phyloP scores from a whole-genome alignment of 2,888 invertebrate species.

The Glyphotaelius pellucidus region DNA sequence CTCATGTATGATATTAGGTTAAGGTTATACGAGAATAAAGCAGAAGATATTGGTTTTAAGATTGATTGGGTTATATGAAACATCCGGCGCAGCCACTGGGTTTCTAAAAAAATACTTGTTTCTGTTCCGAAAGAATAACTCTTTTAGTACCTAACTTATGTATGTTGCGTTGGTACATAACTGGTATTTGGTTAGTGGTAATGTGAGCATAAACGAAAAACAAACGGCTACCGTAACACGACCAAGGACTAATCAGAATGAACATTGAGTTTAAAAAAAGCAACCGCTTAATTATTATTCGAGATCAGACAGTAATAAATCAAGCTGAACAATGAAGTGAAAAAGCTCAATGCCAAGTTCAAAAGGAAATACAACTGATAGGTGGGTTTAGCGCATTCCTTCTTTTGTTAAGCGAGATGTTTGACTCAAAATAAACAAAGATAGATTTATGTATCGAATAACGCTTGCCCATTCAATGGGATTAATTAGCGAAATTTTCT shows the following conservation, averaged over 20 bases:
- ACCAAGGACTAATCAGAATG: not conserved
- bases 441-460: not conserved
- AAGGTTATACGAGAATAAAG: not conserved
- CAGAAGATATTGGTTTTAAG: not conserved
- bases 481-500: not conserved
- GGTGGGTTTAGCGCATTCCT: not conserved
- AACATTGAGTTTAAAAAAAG: not conserved
- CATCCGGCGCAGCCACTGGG: not conserved
- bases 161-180: not conserved
- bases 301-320: conserved; percentile 4
- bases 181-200: too few relatives aligned
- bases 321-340: conserved; percentile 5
- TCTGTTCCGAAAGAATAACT: not conserved
- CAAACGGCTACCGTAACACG: not conserved
- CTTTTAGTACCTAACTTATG: not conserved
- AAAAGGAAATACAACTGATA: conserved; percentile 22
- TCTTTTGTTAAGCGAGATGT: not conserved
- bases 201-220: not conserved
- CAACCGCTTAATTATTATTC: not conserved
- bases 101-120: not conserved
- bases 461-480: not conserved
- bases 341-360: conserved; percentile 9
- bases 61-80: not conserved
- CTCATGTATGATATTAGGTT: not conserved
- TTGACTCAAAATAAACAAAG: not conserved